phyloP scores from a whole-genome alignment of 2,888 invertebrate species.

The Yponomeuta cagnagella region DNA sequence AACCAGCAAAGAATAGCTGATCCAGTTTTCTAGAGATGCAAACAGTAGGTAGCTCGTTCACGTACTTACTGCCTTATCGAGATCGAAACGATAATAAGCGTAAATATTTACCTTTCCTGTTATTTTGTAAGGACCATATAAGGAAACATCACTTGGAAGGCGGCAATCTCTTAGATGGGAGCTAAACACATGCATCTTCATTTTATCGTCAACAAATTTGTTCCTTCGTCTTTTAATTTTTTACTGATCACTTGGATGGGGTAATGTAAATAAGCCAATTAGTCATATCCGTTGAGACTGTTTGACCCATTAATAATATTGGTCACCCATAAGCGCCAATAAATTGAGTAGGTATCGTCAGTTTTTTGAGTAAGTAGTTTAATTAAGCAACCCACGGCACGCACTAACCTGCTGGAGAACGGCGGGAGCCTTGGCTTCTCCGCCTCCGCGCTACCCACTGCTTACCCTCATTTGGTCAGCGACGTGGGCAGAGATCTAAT shows the following conservation, averaged over 20 bases:
- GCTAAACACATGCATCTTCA: not conserved
- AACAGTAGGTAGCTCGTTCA: conserved; percentile 33
- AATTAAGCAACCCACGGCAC: conserved; percentile 67
- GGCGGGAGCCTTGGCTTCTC: conserved; percentile 69
- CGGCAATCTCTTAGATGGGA: conserved; percentile 8
- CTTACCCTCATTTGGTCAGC: conserved; percentile 72
- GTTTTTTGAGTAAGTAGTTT: conserved; percentile 41
- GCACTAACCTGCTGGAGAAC: conserved; percentile 53
- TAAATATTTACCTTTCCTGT: conserved; percentile 59
- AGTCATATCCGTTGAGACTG: conserved; percentile 5
- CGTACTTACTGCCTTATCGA: conserved; percentile 51
- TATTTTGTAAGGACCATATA: conserved; percentile 21
- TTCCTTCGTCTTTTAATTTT: not conserved
- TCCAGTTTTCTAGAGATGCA: conserved; percentile 56
- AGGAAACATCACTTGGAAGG: not conserved
- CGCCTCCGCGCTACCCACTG: conserved; percentile 71
- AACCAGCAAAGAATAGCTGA: conserved; percentile 62
- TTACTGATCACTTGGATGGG: too few species aligned
- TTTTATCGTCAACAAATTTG: not conserved
- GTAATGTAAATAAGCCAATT: not conserved
- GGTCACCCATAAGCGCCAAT: conserved; percentile 17
- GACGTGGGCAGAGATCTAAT: conserved; percentile 62
- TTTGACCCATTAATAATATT: conserved; percentile 21
- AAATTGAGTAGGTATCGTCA: conserved; percentile 36
- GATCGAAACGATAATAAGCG: conserved; percentile 61